Evolutionary conservation across 64 coral and sea anemone genomes (phyloP).

Genomic region (Porites lutea): DNA sequence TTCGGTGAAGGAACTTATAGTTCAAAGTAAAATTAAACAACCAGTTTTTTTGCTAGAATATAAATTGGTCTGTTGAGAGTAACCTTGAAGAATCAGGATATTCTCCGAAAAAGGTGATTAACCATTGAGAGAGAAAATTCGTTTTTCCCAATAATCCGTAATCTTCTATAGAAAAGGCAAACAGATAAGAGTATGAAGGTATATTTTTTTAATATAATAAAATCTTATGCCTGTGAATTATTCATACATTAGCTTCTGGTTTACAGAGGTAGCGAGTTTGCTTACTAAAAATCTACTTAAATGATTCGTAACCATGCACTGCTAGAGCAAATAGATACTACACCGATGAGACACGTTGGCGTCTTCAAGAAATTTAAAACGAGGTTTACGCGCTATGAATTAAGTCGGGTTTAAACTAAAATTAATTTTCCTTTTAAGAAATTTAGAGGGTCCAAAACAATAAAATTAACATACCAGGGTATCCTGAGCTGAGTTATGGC

Average conservation of each 20-base stretch:
- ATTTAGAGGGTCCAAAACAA: not conserved
- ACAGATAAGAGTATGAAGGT: not conserved
- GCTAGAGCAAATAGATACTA: not conserved
- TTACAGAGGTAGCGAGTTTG: not conserved
- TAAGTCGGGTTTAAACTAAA: not conserved
- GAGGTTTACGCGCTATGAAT: not conserved
- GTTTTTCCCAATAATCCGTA: not conserved
- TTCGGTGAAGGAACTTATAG: not conserved
- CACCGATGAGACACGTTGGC: no score
- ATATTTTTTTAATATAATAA: not conserved
- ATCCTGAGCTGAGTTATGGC: not conserved
- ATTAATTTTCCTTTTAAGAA: not conserved
- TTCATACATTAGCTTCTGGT: not conserved
- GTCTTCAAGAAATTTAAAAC: not conserved
- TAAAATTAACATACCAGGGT: not conserved
- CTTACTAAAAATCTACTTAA: not conserved
- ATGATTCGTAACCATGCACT: not conserved
- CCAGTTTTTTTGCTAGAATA: not conserved
- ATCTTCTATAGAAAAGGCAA: not conserved
- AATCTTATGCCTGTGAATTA: not conserved
- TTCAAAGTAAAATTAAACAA: not conserved
- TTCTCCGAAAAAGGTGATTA: not conserved
- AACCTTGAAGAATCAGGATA: not conserved
- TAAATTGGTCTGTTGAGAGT: not conserved
- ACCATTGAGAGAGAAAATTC: not conserved